These are phyloP conservation scores for Drosophila mojavensis DNA, from an alignment of 1,140 invertebrate genomes.

Conservation along the genomic window DNA sequence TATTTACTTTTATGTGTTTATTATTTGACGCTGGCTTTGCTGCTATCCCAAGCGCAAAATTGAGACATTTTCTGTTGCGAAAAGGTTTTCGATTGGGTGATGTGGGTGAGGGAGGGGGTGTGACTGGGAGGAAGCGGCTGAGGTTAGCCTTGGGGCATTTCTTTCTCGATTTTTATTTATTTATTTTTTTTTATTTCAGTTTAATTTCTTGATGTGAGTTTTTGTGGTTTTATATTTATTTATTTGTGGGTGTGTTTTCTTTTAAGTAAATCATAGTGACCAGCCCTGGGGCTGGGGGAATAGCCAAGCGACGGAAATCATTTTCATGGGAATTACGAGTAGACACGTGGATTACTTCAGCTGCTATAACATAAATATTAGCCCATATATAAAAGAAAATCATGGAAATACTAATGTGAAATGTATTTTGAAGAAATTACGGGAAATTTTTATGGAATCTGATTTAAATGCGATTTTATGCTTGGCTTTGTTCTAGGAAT, in stretches of 20 bases:
- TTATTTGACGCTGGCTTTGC: conserved; percentile 54
- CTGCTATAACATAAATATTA: too few species aligned
- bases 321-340: not conserved
- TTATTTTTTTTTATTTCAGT: not conserved
- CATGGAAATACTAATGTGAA: too few species aligned
- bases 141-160: not conserved
- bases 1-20: conserved; percentile 62
- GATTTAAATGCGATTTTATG: too few species aligned
- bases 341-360: not conserved
- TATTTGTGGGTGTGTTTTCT: conserved; percentile 8
- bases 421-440: too few species aligned
- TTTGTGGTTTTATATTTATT: conserved; percentile 5
- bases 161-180: not conserved
- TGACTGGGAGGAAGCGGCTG: too few species aligned
- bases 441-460: too few species aligned
- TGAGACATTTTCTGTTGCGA: conserved; percentile 54
- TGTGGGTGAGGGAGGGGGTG: not conserved
- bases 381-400: too few species aligned
- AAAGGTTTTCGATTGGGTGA: not conserved
- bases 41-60: conserved; percentile 68
- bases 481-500: too few species aligned
- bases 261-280: conserved; percentile 7
- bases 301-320: not conserved
- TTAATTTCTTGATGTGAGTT: conserved; percentile 6
- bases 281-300: not conserved